Conservation (phyloP, 2,797 vertebrate species). For the Lycodopsis pacificus region DNA sequence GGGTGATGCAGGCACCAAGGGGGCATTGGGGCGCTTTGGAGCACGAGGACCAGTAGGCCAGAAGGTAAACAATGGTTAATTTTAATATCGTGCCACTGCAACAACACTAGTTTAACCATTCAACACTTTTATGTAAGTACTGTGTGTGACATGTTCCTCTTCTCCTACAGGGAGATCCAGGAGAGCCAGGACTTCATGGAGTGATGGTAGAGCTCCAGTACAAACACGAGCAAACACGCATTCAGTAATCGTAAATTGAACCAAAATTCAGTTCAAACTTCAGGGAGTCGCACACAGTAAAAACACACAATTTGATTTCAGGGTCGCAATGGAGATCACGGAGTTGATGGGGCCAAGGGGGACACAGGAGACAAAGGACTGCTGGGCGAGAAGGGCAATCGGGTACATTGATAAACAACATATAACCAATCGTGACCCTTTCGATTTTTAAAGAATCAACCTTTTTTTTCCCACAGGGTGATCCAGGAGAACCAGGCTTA, state of each 20-base stretch:
- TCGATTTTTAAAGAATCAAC: background rate
- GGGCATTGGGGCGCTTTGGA: slow-evolving; percentile 89
- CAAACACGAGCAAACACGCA: background rate
- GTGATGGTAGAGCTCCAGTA: slow-evolving; percentile 73
- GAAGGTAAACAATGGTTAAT: slow-evolving; percentile 81
- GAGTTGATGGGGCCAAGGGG: slow-evolving; percentile 87
- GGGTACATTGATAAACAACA: slow-evolving; percentile 67
- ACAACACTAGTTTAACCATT: background rate
- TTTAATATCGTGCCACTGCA: background rate
- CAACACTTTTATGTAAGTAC: accelerated
- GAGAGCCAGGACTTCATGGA: slow-evolving; percentile 87
- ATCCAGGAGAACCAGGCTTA: slow-evolving; percentile 83
- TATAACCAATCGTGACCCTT: accelerated
- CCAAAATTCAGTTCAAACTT: background rate
- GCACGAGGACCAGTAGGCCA: slow-evolving; percentile 89
- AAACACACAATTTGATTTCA: slow-evolving; percentile 55
- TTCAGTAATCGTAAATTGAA: background rate
- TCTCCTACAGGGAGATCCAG: slow-evolving; percentile 86
- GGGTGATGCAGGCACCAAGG: slow-evolving; percentile 89
- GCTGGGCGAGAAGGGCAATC: slow-evolving; percentile 85
- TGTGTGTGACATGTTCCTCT: background rate
- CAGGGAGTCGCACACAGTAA: background rate
- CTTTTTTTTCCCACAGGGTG: slow-evolving; percentile 79
- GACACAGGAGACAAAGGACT: slow-evolving; percentile 87
- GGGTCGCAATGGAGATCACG: slow-evolving; percentile 87